Base-by-base conservation (phyloP, 35 echinoderm and acorn worm genomes). In the Heliocidaris erythrogramma region DNA sequence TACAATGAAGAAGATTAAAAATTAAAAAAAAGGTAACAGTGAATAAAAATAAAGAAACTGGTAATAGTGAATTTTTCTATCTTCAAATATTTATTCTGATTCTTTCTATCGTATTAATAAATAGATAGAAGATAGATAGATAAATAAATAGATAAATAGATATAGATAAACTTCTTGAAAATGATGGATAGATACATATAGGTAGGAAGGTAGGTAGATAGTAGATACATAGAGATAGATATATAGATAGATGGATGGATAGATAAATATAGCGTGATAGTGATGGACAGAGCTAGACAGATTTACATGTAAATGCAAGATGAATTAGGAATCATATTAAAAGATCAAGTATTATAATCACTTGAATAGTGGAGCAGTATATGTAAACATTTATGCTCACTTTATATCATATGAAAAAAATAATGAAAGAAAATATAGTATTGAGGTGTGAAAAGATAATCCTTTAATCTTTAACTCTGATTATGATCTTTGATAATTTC, bases 191-290 rank as follows among this genome's bases (percentile, higher is more conserved):
- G 69, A 84, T 84, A 18, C 14, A 84, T 84, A 29, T 29, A 84
- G 4, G 69, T 84, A 18, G 14, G n/a, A 16, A 84, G n/a, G 69
- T 29, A 84, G 14, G n/a, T 30, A 32, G 6, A 88, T 88, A 61
- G 11, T 65, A 88, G 86, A 30, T 88, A 14, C 0, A 32, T 84
- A 84, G 4, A 84, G 86, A 35, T 88, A 88, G 86, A 88, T 88
- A n/a, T 9, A 88, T 88, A n/a, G 86, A 88, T 88, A n/a, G 86
- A 88, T 31, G 86, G 86, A 88, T 88, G 86, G 86, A 88, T 88
- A 11, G 14, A 88, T 5, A 32, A 9, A 88, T 88, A 13, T 6
- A 88, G n/a, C n/a, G n/a, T n/a, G n/a, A 84, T 29, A 18, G 59
- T 14, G 59, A 65, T 1, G 21, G 60, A 17, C 17, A 65, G 60